Conservation (phyloP, 1,140 invertebrate species). For the Papilio xuthus region DNA sequence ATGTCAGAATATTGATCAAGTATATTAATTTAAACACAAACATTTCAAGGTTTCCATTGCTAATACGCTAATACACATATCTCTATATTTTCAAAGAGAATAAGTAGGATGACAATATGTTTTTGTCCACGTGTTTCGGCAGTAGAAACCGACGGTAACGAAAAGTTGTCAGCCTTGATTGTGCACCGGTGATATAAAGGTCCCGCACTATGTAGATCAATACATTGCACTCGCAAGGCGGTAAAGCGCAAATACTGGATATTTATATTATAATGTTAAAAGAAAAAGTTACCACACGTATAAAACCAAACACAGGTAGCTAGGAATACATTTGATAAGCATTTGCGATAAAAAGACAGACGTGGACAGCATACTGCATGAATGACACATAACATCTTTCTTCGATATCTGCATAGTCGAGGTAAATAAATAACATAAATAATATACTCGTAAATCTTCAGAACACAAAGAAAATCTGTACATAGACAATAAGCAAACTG, state of each 20-base stretch:
- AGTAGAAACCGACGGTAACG: background rate
- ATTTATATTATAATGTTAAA: background rate
- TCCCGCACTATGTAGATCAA: constrained; percentile 21
- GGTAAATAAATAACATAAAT: background rate
- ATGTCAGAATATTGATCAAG: background rate
- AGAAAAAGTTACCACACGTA: background rate
- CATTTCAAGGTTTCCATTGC: constrained; percentile 1
- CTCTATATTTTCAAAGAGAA: background rate
- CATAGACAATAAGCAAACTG: background rate
- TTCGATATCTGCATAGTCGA: background rate
- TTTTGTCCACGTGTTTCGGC: background rate
- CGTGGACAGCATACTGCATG: constrained; percentile 9
- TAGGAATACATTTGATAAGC: background rate
- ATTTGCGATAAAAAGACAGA: constrained; percentile 1
- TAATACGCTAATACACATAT: background rate
- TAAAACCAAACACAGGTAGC: background rate
- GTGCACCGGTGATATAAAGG: constrained; percentile 9
- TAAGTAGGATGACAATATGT: background rate
- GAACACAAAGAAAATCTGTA: background rate
- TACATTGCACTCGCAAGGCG: background rate
- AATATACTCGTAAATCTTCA: background rate
- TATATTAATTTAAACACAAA: background rate
- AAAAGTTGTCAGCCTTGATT: constrained; percentile 31
- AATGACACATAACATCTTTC: constrained; percentile 27
- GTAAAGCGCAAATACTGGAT: background rate